Base-by-base conservation (phyloP, 2,113 vertebrate genomes). In the Gobio gobio region DNA sequence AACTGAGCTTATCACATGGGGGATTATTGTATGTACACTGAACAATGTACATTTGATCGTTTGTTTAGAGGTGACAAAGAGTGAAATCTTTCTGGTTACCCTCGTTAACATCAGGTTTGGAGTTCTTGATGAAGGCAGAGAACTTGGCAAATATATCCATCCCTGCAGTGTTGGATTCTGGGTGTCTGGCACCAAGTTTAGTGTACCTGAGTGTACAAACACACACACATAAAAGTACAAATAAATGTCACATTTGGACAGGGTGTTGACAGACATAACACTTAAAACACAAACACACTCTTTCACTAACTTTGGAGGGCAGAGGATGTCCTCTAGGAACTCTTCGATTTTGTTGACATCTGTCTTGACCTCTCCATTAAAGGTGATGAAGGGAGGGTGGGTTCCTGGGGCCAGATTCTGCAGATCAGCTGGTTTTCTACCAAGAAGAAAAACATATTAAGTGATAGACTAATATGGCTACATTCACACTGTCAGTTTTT, bases 61-160 rank as follows among this genome's bases (percentile, higher is more conserved):
- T 10, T 24, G 13, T 73, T 45, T 47, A 40, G 40, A 74, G n/a
- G 72, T 49, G 43, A 74, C 7, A 74, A n/a, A 63, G 10, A n/a
- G 40, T 74, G 24, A 12, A 58, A 22, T 20, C 24, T 36, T 61
- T 80, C 9, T 49, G n/a, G 91, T 90, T 93, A 99, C 98, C 98
- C 94, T 99, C 97, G 70, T 99, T 99, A 89, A 93, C 95, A 88
- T 99, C 97, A 76, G 97, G 97, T 86, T 97, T 97, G 4, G 98
- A 99, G 89, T 99, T 99, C 91, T 99, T 99, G 89, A 99, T 99
- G 88, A 92, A 99, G 0, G 98, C 97, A 63, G 98, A 99, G 89
- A 99, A 99, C 92, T 99, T 99, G 91, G 98, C 98, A 90, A 99
- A 99, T 88, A 99, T 98, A 89, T 99, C 98, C 97, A 99, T 99